These are phyloP conservation scores for Mechanitis mazaeus DNA, from an alignment of 2,888 invertebrate species.

Conservation along the genomic window DNA sequence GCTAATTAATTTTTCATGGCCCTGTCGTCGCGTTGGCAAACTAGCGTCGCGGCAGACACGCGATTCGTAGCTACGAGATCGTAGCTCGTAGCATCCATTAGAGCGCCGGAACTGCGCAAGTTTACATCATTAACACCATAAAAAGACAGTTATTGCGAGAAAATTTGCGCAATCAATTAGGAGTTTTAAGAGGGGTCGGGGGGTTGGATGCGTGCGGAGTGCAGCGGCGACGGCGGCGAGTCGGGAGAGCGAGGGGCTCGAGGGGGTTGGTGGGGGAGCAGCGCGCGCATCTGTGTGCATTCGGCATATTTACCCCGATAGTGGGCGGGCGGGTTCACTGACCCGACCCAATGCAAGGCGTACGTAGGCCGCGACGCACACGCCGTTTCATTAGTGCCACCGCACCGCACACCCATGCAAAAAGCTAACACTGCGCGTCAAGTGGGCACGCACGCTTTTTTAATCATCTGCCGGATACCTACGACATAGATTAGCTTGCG, in stretches of 20 bases:
- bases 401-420: conserved; percentile 60
- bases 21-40: conserved; percentile 51
- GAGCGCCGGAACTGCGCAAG: conserved; percentile 65
- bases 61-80: conserved; percentile 38
- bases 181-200: conserved; percentile 66
- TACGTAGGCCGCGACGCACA: conserved; percentile 68
- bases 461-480: conserved; percentile 35
- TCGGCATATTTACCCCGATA: conserved; percentile 77
- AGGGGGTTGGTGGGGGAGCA: conserved; percentile 41
- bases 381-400: conserved; percentile 68
- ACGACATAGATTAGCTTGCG: conserved; percentile 30
- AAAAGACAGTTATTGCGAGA: conserved; percentile 76
- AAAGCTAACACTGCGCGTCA: conserved; percentile 68
- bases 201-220: conserved; percentile 64
- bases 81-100: conserved; percentile 60
- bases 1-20: conserved; percentile 62
- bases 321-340: conserved; percentile 73
- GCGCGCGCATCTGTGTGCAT: conserved; percentile 77
- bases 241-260: conserved; percentile 40
- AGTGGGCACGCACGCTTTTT: conserved; percentile 63
- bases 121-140: conserved; percentile 74
- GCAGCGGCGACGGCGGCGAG: conserved; percentile 53
- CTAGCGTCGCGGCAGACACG: conserved; percentile 33
- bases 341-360: conserved; percentile 75
- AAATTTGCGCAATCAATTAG: conserved; percentile 77